Evolutionary conservation across 1,140 invertebrate genomes (phyloP).

Genomic region (Gonatopus flavifemur): DNA sequence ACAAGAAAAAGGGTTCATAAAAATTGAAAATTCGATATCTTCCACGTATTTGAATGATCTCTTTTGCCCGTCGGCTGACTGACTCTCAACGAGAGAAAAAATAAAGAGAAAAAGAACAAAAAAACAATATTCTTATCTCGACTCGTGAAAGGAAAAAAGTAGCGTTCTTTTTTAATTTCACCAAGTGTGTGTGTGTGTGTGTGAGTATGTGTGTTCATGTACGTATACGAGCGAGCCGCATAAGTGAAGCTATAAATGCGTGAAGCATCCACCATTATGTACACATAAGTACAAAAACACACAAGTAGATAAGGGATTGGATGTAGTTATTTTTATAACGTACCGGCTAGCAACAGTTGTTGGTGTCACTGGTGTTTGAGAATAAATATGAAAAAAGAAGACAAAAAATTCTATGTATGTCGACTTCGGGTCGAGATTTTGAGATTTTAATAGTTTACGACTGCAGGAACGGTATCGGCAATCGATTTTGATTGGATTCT

Average conservation of each 20-base stretch:
- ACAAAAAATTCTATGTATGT: no score
- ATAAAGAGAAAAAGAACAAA: not conserved
- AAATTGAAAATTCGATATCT: no score
- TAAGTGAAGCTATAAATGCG: conserved; percentile 1
- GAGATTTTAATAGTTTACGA: no score
- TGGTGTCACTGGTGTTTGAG: conserved; percentile 19
- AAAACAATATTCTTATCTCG: conserved; percentile 9
- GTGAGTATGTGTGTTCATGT: not conserved
- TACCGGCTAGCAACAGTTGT: conserved; percentile 40
- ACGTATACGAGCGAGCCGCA: not conserved
- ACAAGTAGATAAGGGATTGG: conserved; percentile 31
- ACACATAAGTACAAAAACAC: no score
- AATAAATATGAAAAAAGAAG: no score
- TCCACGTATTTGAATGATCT: no score
- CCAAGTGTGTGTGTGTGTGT: not conserved
- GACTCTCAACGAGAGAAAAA: conserved; percentile 11
- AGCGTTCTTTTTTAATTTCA: conserved; percentile 6
- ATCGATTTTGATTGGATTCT: no score
- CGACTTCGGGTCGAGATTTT: no score
- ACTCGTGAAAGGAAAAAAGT: not conserved
- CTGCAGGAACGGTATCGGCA: no score
- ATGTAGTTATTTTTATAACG: conserved; percentile 38
- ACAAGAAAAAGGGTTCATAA: no score
- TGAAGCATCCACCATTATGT: conserved; percentile 21
- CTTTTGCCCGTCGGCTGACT: conserved; percentile 19